Percentiles rank a stretch among this genome's conserved stretches.
Evolutionary conservation across 2,888 invertebrate genomes (phyloP).

Genomic region (Melitaea athalia): DNA sequence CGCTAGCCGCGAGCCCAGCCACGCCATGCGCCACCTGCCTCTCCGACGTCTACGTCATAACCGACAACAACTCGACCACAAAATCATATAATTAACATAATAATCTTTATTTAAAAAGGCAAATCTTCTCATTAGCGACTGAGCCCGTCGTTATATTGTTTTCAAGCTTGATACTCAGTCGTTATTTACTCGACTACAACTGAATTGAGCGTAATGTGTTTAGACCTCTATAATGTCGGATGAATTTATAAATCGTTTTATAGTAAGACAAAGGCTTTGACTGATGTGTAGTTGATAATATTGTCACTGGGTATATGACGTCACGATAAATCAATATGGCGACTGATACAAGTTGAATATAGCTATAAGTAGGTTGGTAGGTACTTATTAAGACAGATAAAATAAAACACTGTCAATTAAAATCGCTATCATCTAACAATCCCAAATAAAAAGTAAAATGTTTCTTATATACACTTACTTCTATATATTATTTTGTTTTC

Average conservation of each 20-base stretch:
- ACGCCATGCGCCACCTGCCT: slow-evolving; percentile 1
- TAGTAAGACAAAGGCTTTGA: too few species aligned
- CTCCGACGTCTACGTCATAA: slow-evolving; percentile 7
- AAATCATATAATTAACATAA: slow-evolving; percentile 21
- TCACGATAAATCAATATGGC: neutral
- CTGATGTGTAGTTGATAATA: neutral
- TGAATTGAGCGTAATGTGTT: neutral
- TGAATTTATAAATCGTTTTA: too few species aligned
- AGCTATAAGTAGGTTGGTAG: too few species aligned
- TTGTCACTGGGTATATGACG: neutral
- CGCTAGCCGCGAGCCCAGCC: slow-evolving; percentile 14
- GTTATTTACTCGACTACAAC: neutral
- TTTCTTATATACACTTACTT: too few species aligned
- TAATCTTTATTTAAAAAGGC: slow-evolving; percentile 13
- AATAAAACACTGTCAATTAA: neutral
- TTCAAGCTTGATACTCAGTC: slow-evolving; percentile 10
- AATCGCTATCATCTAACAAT: too few species aligned
- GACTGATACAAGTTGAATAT: neutral
- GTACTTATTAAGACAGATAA: neutral
- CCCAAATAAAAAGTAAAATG: too few species aligned
- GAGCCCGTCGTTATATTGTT: slow-evolving; percentile 26
- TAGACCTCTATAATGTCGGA: neutral
- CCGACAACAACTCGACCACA: slow-evolving; percentile 15
- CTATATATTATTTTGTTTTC: too few species aligned
- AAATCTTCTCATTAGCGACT: slow-evolving; percentile 28